Percentiles rank a stretch among this genome's conserved stretches.
Conservation (phyloP, 2,113 vertebrate genomes). For the Cyprinus carpio region DNA sequence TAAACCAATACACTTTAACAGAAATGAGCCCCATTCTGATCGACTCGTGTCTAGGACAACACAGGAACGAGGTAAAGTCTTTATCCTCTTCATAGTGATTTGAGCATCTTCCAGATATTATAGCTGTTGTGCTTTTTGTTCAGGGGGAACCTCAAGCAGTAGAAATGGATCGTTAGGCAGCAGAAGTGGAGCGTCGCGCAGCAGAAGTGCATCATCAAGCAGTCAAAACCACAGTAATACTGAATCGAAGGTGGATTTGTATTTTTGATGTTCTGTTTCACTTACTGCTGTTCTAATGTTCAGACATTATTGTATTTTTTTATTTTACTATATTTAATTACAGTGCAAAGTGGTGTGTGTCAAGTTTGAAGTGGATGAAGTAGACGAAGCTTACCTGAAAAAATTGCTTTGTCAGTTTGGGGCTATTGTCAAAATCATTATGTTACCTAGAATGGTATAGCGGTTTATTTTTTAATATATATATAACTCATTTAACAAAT, state of each 20-base stretch:
- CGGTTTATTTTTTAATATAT: not conserved
- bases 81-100: not conserved
- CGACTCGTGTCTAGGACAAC: not conserved
- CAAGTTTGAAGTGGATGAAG: conserved; percentile 63
- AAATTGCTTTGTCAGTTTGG: conserved; percentile 68
- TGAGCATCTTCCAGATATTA: not conserved
- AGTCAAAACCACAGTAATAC: not conserved
- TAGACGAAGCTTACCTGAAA: conserved; percentile 66
- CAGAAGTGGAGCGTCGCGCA: not conserved
- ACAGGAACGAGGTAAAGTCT: conserved; percentile 31
- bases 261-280: not conserved
- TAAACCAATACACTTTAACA: conserved; percentile 11
- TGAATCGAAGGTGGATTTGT: conserved; percentile 31
- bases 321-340: conserved; percentile 5
- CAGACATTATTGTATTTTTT: not conserved
- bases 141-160: conserved; percentile 18
- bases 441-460: conserved; percentile 72
- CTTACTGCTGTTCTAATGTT: conserved; percentile 7
- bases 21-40: not conserved
- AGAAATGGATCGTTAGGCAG: not conserved
- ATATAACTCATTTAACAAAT: not conserved
- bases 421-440: conserved; percentile 62
- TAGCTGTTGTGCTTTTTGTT: not conserved
- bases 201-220: conserved; percentile 21
- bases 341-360: conserved; percentile 68